Conservation (phyloP, 2,888 invertebrate species). For the Drosophila suboccidentalis region DNA sequence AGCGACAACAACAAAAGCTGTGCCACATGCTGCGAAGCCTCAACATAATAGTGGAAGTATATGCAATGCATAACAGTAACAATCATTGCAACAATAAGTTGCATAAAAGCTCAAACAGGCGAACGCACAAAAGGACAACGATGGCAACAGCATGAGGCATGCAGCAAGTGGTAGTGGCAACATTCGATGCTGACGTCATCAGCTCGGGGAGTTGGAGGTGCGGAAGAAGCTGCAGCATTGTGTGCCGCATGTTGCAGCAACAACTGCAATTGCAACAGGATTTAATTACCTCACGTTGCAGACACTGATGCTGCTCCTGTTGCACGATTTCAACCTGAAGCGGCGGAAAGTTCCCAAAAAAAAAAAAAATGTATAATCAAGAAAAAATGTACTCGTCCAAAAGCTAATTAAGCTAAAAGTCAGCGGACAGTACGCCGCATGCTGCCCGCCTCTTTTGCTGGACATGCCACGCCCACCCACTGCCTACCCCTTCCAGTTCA, state of each 20-base stretch:
- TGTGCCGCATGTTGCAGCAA: slow-evolving; percentile 27
- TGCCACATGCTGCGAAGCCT: slow-evolving; percentile 70
- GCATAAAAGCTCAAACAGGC: slow-evolving; percentile 63
- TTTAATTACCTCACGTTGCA: slow-evolving; percentile 65
- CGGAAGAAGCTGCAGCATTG: no score
- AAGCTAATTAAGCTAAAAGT: slow-evolving; percentile 79
- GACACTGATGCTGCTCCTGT: slow-evolving; percentile 36
- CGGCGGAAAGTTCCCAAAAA: slow-evolving; percentile 8
- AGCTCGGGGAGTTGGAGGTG: background rate
- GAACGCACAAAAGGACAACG: slow-evolving; percentile 60
- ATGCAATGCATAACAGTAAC: slow-evolving; percentile 49
- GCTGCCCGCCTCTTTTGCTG: slow-evolving; percentile 38
- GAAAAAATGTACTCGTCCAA: slow-evolving; percentile 57
- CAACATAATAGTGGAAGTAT: slow-evolving; percentile 48
- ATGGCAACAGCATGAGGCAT: background rate
- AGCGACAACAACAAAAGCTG: slow-evolving; percentile 52
- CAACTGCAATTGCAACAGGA: slow-evolving; percentile 24
- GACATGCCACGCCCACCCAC: slow-evolving; percentile 20
- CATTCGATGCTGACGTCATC: slow-evolving; percentile 19
- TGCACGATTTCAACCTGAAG: slow-evolving; percentile 37
- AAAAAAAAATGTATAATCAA: background rate
- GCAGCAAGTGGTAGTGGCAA: background rate
- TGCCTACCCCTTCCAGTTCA: background rate
- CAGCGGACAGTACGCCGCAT: slow-evolving; percentile 54
- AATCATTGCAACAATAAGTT: slow-evolving; percentile 49